A percentile compares a stretch with the other conserved stretches of the same genome.
These are phyloP conservation scores for Globodera rostochiensis DNA, from an alignment of 1,140 invertebrate genomes.

Conservation along the genomic window DNA sequence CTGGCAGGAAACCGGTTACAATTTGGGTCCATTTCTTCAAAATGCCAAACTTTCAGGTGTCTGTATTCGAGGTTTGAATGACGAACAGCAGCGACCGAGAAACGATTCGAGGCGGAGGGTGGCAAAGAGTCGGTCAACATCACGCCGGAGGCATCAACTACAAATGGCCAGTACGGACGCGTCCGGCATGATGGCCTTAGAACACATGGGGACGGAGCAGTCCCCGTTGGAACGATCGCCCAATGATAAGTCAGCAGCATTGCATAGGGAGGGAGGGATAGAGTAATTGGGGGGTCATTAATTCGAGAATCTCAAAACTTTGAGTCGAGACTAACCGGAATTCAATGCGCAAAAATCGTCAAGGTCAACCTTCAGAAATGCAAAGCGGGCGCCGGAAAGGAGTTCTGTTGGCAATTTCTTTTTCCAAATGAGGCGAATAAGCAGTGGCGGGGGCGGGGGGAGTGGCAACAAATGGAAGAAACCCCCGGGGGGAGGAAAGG, in stretches of 20 bases:
- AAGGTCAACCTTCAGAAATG: not conserved
- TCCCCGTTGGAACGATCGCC: not conserved
- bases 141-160: not conserved
- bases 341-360: not conserved
- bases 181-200: not conserved
- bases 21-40: slow-evolving; percentile 8
- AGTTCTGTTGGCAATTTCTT: not conserved
- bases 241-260: too few relatives aligned
- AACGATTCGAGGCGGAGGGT: not conserved
- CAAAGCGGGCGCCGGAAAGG: not conserved
- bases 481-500: not conserved
- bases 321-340: too few relatives aligned
- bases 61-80: slow-evolving; percentile 29
- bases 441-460: not conserved
- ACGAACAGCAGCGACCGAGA: not conserved
- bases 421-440: not conserved
- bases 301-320: too few relatives aligned
- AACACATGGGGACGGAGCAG: not conserved
- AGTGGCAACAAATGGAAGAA: slow-evolving; percentile 8
- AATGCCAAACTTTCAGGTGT: slow-evolving; percentile 26
- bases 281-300: not conserved
- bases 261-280: not conserved
- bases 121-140: not conserved
- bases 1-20: slow-evolving; percentile 60
- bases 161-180: not conserved